Base-by-base conservation (phyloP, 2,888 invertebrate genomes). In the Acronicta aceris region DNA sequence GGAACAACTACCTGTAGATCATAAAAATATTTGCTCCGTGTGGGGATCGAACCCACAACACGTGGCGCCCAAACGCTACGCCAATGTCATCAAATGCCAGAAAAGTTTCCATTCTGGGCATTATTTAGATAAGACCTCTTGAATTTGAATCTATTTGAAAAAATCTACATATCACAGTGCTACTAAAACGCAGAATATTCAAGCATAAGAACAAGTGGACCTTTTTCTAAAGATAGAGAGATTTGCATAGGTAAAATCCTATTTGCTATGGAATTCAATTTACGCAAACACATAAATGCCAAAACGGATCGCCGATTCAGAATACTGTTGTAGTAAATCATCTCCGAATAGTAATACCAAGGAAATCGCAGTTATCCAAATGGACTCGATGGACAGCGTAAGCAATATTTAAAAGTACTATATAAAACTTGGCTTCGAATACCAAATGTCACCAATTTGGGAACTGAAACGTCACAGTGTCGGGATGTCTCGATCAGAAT, bases 401-500 rank as follows among this genome's bases (percentile, higher is more conserved):
- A 73, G 76, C 76, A 76, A 76, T 76, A 76, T 76, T 79, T 76
- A 78, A 75, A 76, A 78, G 60, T 59, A 42, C 60, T 30, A 70
- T 67, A 76, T 73, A 70, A 76, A 73, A 65, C 59, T 76, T 70
- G 67, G 79, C 77, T 55, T 63, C 68, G 70, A 74, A 74, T 67
- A 73, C 71, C 76, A 61, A 74, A 63, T 69, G 74, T 69, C 79
- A 71, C 65, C 78, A 79, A 77, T 77, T 79, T 77, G 68, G 59
- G 53, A 71, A 62, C 68, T 67, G 65, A 73, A 74, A 68, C 74
- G 74, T 74, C 78, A 79, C 76, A 67, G 74, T 21, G 21, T 65
- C 71, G 76, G 71, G 74, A 79, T 74, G 76, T 76, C 60, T 65
- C 61, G 79, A 89, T 89, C 84, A 81, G 90, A 87, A 85, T 90